These are phyloP conservation scores for Acleris emargana DNA, from an alignment of 2,888 invertebrate genomes.

Conservation along the genomic window DNA sequence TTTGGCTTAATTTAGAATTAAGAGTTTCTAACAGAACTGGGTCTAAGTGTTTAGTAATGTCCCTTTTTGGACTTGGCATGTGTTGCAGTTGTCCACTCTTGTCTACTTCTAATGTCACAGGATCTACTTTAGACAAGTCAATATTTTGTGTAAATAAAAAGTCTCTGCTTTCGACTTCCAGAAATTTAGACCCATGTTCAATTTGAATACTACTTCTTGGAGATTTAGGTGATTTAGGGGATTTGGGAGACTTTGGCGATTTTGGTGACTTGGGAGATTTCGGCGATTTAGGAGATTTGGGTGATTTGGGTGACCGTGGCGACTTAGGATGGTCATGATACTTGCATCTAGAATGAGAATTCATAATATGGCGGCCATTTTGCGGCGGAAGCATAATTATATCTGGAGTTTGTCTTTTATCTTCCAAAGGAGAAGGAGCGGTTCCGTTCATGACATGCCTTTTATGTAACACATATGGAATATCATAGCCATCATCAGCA, in stretches of 20 bases:
- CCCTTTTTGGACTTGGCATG: conserved; percentile 87
- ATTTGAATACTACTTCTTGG: conserved; percentile 70
- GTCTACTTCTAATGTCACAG: conserved; percentile 88
- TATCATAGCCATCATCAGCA: conserved; percentile 86
- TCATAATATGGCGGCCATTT: conserved; percentile 75
- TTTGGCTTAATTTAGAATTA: conserved; percentile 89
- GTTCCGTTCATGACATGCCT: conserved; percentile 94
- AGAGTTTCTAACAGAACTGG: conserved; percentile 87
- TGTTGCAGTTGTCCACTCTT: conserved; percentile 86
- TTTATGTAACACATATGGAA: conserved; percentile 93
- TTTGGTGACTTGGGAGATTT: conserved; percentile 87
- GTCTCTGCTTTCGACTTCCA: conserved; percentile 82
- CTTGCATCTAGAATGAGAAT: conserved; percentile 76
- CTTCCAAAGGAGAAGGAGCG: conserved; percentile 84
- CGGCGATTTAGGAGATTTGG: conserved; percentile 85
- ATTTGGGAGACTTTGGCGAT: conserved; percentile 84
- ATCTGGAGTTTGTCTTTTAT: conserved; percentile 71
- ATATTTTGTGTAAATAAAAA: conserved; percentile 90
- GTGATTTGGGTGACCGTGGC: conserved; percentile 75
- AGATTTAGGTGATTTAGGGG: conserved; percentile 82
- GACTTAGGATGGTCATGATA: conserved; percentile 81
- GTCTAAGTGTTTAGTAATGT: conserved; percentile 88
- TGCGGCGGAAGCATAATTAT: conserved; percentile 76
- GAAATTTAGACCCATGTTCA: conserved; percentile 70
- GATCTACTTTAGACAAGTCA: conserved; percentile 89